Evolutionary conservation across 2,888 invertebrate genomes (phyloP), one percentile per base, ranked within the genome.

Genomic region (Junonia oenone): DNA sequence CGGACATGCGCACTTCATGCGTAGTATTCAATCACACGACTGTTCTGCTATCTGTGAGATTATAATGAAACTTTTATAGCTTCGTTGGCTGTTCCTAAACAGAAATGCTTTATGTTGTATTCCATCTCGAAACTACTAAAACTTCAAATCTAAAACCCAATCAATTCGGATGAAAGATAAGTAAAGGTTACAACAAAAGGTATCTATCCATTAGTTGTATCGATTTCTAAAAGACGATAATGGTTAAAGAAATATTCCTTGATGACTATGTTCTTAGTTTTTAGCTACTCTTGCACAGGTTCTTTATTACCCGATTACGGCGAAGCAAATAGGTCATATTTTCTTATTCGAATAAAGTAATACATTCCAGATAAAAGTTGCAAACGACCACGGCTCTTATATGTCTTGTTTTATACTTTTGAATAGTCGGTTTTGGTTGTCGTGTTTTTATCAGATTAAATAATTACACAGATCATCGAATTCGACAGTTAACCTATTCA

Each of bases 41-140:
- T 79, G 84, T 81, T 78, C 78, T 74, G 77, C 77, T 87, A 87
- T 87, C 83, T 84, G 71, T 43, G 69, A 81, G 79, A 82, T 87
- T 86, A 86, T 83, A 86, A 86, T 81, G 85, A 87, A 85, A 85
- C 78, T 86, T 88, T 87, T 85, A 85, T 79, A 72, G 74, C 78
- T 81, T 77, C 70, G 73, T 75, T 81, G 75, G 73, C 73, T 83
- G 74, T 70, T 67, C 58, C 61, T 62, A 58, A 67, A 73, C 75
- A 73, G 45, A 57, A 53, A 38, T 26, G 40, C 55, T 53, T 56
- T 57, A 26, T 31, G 33, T 48, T 46, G 13, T 46, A 26, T 31
- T 26, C 19, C 40, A 27, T 33, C 31, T 40, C 19, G 40, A 37
- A 13, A 43, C 6, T 15, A 37, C 15, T 8, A 37, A 37, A 37